Conservation (phyloP, 2,797 vertebrate species). For the Diplodus puntazzo region DNA sequence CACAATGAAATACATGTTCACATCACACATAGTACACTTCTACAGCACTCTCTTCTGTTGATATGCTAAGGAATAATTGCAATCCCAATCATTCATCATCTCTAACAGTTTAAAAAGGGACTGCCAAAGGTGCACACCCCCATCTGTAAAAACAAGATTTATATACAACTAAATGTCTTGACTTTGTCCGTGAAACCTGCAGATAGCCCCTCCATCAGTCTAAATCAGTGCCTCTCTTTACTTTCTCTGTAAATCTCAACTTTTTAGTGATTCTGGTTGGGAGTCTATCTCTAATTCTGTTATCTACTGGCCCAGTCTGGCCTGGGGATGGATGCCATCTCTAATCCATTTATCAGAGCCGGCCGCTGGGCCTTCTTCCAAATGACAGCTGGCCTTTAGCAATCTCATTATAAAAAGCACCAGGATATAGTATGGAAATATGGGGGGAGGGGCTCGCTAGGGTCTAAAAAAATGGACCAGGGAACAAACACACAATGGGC, state of each 20-base stretch:
- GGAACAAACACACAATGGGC: conserved; percentile 2
- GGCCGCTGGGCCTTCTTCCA: conserved; percentile 76
- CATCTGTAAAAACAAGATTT: not conserved
- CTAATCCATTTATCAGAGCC: conserved; percentile 80
- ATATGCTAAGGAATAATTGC: not conserved
- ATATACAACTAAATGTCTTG: not conserved
- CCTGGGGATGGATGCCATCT: conserved; percentile 76
- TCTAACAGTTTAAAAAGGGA: not conserved
- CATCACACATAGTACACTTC: not conserved
- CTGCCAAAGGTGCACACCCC: too few relatives aligned
- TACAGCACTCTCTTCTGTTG: not conserved
- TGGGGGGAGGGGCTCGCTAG: conserved; percentile 32
- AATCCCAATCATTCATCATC: not conserved
- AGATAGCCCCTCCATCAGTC: not conserved
- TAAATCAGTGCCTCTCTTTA: not conserved
- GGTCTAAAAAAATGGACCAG: conserved; percentile 34
- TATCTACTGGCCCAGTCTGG: conserved; percentile 81
- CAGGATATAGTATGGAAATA: conserved; percentile 77
- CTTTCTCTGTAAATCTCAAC: conserved; percentile 63
- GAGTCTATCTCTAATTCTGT: conserved; percentile 79
- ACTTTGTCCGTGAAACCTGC: not conserved
- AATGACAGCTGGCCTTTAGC: conserved; percentile 79
- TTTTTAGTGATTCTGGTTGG: conserved; percentile 77
- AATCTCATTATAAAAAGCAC: conserved; percentile 79
- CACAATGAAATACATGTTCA: not conserved